Percentiles rank a stretch among this genome's conserved stretches.
Conservation (phyloP, 2,113 vertebrate genomes). For the Alosa alosa region DNA sequence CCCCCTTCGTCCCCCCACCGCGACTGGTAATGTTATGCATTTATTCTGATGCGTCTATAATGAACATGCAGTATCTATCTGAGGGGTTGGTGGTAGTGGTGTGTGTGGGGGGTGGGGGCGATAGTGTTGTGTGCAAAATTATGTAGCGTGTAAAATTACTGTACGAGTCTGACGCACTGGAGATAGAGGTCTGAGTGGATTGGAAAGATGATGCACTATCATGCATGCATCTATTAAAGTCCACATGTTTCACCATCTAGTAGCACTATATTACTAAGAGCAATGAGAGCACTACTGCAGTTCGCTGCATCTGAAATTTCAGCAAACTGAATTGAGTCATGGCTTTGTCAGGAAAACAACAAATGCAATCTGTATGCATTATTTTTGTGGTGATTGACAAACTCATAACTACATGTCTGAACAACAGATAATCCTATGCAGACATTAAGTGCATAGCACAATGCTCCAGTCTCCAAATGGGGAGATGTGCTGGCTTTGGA, state of each 20-base stretch:
- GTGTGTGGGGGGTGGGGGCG: neutral
- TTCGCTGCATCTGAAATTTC: neutral
- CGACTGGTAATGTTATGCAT: neutral
- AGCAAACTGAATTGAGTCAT: neutral
- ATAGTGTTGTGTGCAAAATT: neutral
- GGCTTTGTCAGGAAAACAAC: neutral
- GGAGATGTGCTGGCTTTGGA: neutral
- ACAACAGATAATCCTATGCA: neutral
- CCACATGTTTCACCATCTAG: neutral
- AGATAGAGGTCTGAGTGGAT: constrained; percentile 10
- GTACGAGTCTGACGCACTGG: neutral
- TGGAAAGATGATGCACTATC: constrained; percentile 2
- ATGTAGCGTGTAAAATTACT: neutral
- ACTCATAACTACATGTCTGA: neutral
- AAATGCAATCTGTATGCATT: neutral
- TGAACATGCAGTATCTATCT: neutral
- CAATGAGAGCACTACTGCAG: neutral
- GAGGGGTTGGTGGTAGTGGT: neutral
- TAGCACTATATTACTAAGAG: neutral
- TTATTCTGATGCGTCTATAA: constrained; percentile 9
- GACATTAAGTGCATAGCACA: constrained; percentile 19
- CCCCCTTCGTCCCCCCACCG: neutral
- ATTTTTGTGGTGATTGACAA: neutral
- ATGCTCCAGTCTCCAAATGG: neutral
- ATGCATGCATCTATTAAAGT: neutral